Evolutionary conservation across 2,888 invertebrate genomes (phyloP), one percentile per base, ranked within the genome.

Genomic region (Ganaspis brasiliensis): DNA sequence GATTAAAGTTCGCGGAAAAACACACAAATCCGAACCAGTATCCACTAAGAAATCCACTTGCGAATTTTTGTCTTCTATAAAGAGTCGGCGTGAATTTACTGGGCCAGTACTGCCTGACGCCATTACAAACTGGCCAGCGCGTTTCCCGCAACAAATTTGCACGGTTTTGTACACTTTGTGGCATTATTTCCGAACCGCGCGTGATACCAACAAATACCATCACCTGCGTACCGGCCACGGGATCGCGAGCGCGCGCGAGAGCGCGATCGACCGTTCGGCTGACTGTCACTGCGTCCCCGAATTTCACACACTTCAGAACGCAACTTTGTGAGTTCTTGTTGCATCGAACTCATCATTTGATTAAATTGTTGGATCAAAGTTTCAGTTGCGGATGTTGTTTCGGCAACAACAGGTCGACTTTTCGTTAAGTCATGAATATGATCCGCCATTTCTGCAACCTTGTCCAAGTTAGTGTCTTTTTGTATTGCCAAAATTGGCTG

Each of bases 371-470:
- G 1, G 8, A 56, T 10, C 8, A 56, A 24, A 24, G 21, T 19
- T 1, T 56, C 24, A 56, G 55, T 19, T 2, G 55, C 3, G 1
- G 21, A 24, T 1, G 24, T 8, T 1, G 55, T 10, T 9, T 24
- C 55, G 2, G 55, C 55, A 1, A 21, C 9, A 0, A 56, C 40
- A 87, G 61, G 73, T 87, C 89, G 0, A 49, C 6, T 31, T 6
- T 6, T 31, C 31, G 31, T 31, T 6, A 31, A n/a, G 16, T 49
- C 49, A 6, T 49, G 6, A 5, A 49, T 6, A 16, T 49, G 49
- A 49, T 49, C n/a, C 6, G 49, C 49, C 16, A 52, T 52, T 52
- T 52, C 52, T 52, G 52, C 52, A 4, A 52, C 19, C 9, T 52
- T 52, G 16, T 16, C 16, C 6, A 52, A 19, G 0, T 19, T 1